A percentile compares a stretch with the other conserved stretches of the same genome.
phyloP scores from a whole-genome alignment of 2,797 vertebrate species.

The Saxicola maurus region DNA sequence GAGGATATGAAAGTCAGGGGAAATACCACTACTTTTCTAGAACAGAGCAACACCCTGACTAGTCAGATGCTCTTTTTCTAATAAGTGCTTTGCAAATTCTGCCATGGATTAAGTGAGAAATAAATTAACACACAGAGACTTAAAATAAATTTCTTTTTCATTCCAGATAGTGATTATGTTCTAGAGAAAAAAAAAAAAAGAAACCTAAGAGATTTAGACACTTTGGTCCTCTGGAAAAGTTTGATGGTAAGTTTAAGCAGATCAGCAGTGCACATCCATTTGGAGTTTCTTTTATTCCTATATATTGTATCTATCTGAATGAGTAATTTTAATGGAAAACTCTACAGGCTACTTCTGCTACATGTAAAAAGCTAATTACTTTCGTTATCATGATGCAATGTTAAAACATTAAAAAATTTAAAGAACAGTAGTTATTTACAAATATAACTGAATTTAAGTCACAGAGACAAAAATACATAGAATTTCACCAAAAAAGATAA shows the following conservation, averaged over 20 bases:
- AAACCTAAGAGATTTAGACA: not conserved
- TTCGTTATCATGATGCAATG: not conserved
- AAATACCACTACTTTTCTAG: not conserved
- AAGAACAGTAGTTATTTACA: not conserved
- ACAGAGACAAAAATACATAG: not conserved
- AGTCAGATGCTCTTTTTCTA: not conserved
- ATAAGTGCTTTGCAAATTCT: not conserved
- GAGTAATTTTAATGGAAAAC: not conserved
- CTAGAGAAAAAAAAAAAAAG: accelerated
- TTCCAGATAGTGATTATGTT: not conserved
- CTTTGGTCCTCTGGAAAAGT: not conserved
- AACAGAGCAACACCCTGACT: not conserved
- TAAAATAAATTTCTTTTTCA: not conserved
- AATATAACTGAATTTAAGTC: not conserved
- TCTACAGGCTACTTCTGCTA: not conserved
- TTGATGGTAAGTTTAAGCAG: not conserved
- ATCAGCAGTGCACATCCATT: not conserved
- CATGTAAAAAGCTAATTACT: not conserved
- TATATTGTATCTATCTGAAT: not conserved
- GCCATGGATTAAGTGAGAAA: not conserved
- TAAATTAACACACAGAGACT: not conserved
- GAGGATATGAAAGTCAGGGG: not conserved
- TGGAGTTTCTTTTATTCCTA: not conserved
- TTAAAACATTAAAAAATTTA: not conserved
- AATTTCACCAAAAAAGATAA: not conserved